A percentile compares a stretch with the other conserved stretches of the same genome.
Evolutionary conservation across 2,113 vertebrate genomes (phyloP).

Genomic region (Galbula dea): DNA sequence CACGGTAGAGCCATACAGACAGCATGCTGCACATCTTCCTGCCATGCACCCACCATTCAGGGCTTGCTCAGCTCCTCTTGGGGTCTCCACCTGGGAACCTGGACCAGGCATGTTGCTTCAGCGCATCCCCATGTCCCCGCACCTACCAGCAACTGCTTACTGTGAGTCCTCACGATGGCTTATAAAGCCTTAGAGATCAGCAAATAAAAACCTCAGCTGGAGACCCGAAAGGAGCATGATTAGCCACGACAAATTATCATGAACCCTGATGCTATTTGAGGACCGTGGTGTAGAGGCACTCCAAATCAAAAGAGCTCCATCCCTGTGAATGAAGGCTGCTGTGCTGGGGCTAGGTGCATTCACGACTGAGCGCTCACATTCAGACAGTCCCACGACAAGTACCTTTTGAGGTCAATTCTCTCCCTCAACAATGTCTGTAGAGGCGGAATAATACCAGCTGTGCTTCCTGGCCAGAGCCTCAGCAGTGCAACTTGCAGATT

Average conservation of each 20-base stretch:
- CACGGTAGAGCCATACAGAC: accelerated
- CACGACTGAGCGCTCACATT: not conserved
- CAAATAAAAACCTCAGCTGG: not conserved
- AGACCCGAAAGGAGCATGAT: not conserved
- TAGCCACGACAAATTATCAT: not conserved
- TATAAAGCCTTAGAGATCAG: not conserved
- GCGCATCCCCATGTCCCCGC: accelerated
- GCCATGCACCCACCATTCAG: accelerated
- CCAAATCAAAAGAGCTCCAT: not conserved
- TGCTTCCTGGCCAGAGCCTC: constrained; percentile 9
- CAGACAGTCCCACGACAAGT: not conserved
- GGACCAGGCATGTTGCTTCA: accelerated
- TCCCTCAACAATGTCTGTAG: not conserved
- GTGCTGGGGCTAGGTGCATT: not conserved
- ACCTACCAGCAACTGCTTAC: accelerated
- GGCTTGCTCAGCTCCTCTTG: accelerated
- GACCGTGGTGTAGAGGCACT: accelerated
- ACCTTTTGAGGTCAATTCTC: not conserved
- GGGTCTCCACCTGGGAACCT: not conserved
- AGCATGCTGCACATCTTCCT: not conserved
- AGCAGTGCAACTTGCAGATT: constrained; percentile 20
- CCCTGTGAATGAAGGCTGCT: accelerated
- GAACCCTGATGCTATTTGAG: not conserved
- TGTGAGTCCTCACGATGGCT: accelerated
- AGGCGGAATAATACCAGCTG: constrained; percentile 27